phyloP scores from a whole-genome alignment of 2,113 vertebrate genomes.

The Microcebus ravelobensis region DNA sequence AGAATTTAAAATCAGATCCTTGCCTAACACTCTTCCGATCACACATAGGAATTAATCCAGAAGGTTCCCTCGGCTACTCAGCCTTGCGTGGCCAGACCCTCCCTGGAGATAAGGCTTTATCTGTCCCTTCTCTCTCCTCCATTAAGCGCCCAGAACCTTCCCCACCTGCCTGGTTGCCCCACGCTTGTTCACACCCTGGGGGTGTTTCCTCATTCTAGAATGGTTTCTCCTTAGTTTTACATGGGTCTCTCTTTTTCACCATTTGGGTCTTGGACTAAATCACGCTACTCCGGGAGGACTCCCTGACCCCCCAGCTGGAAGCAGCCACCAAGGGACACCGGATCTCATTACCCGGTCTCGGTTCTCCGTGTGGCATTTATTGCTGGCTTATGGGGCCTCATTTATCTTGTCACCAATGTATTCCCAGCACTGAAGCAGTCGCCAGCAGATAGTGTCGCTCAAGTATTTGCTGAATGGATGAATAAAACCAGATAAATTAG shows the following conservation, averaged over 20 bases:
- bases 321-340: fast-evolving
- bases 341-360: neutral
- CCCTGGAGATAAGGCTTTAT: neutral
- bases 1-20: neutral
- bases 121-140: neutral
- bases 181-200: neutral
- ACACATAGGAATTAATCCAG: neutral
- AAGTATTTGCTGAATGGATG: neutral
- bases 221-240: neutral
- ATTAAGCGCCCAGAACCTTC: fast-evolving
- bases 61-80: neutral
- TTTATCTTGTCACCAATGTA: neutral
- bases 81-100: fast-evolving
- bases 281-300: neutral
- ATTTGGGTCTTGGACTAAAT: neutral
- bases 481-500: neutral
- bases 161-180: neutral
- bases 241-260: neutral
- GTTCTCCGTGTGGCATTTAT: neutral
- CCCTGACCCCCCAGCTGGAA: neutral
- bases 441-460: neutral
- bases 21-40: neutral
- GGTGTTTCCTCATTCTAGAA: neutral
- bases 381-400: neutral
- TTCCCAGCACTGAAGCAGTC: neutral